Evolutionary conservation across 2,888 invertebrate genomes (phyloP).

Genomic region (Petrophora chlorosata): DNA sequence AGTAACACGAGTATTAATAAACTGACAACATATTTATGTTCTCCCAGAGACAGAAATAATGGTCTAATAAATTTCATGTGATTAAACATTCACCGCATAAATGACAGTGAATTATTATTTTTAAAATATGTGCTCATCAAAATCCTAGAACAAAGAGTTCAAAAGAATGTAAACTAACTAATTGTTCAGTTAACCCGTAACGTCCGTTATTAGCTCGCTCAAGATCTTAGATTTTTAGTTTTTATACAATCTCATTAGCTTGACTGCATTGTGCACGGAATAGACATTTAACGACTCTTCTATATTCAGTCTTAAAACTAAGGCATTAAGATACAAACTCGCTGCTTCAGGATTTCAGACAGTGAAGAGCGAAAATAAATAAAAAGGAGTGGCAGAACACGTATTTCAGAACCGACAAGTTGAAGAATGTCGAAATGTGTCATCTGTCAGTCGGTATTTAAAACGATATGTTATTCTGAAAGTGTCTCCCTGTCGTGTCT

Average conservation of each 20-base stretch:
- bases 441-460: conserved; percentile 83
- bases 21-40: conserved; percentile 73
- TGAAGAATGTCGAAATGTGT: conserved; percentile 83
- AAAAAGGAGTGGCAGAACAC: conserved; percentile 56
- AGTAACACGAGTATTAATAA: conserved; percentile 65
- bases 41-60: conserved; percentile 60
- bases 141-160: conserved; percentile 32
- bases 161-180: conserved; percentile 33
- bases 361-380: conserved; percentile 62
- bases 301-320: conserved; percentile 39
- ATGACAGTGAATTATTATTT: conserved; percentile 49
- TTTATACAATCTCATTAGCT: conserved; percentile 68
- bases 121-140: conserved; percentile 28
- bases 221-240: conserved; percentile 59
- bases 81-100: conserved; percentile 53
- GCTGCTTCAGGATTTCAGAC: conserved; percentile 18
- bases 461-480: conserved; percentile 81
- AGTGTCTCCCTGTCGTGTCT: conserved; percentile 67
- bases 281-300: conserved; percentile 30
- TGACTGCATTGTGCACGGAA: conserved; percentile 53
- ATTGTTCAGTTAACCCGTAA: conserved; percentile 57
- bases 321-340: conserved; percentile 48
- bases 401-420: conserved; percentile 81
- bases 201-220: conserved; percentile 58
- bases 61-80: conserved; percentile 63